phyloP scores from a whole-genome alignment of 2,797 vertebrate genomes.

The Poeciliopsis infans region DNA sequence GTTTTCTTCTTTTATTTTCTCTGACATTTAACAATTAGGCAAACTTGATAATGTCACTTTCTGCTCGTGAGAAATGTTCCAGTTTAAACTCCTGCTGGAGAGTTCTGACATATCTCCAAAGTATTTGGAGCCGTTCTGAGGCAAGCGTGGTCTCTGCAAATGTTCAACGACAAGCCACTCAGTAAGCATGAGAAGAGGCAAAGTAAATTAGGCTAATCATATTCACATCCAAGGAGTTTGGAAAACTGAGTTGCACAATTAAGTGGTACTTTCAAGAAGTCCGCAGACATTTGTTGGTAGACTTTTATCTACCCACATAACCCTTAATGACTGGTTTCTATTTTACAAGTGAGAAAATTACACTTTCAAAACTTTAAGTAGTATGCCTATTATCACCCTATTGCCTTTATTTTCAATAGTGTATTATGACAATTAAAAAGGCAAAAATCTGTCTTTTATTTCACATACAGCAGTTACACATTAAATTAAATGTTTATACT shows the following conservation, averaged over 20 bases:
- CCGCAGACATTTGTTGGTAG: slow-evolving; percentile 8
- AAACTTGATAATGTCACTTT: slow-evolving; percentile 51
- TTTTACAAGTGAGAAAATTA: not conserved
- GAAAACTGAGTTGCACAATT: not conserved
- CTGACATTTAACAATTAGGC: slow-evolving; percentile 56
- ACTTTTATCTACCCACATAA: not conserved
- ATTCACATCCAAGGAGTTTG: slow-evolving; percentile 18
- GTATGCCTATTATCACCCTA: not conserved
- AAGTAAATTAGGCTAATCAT: slow-evolving; percentile 40
- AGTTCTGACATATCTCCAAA: slow-evolving; percentile 49
- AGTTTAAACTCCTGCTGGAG: slow-evolving; percentile 43
- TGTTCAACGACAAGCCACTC: slow-evolving; percentile 28
- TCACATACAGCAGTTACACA: not conserved
- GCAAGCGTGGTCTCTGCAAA: slow-evolving; percentile 18
- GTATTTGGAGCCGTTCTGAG: slow-evolving; percentile 28
- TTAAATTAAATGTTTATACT: not conserved
- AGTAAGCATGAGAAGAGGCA: slow-evolving; percentile 4
- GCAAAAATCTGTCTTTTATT: not conserved
- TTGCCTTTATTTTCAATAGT: not conserved
- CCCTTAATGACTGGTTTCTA: not conserved
- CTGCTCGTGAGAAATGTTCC: slow-evolving; percentile 32
- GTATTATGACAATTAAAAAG: not conserved
- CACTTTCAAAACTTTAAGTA: not conserved
- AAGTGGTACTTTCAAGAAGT: slow-evolving; percentile 4
- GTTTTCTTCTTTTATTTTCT: slow-evolving; percentile 26